Percentiles rank a stretch among this genome's conserved stretches.
phyloP scores from a whole-genome alignment of 2,113 vertebrate genomes.

The Sphyrna mokarran region DNA sequence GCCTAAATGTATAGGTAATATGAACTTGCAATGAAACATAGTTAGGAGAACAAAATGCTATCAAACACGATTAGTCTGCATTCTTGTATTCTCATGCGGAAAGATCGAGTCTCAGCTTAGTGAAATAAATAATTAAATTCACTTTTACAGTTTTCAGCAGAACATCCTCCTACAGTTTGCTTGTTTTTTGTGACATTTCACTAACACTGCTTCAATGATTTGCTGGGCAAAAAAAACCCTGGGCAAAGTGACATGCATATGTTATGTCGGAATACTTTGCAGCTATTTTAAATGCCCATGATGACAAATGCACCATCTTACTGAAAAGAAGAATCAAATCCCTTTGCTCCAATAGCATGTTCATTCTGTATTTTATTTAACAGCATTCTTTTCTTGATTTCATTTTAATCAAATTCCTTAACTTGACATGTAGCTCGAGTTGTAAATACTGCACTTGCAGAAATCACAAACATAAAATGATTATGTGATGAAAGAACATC shows the following conservation, averaged over 20 bases:
- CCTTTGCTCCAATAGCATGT: conserved; percentile 12
- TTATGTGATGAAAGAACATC: conserved; percentile 5
- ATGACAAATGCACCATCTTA: background rate
- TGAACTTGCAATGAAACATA: background rate
- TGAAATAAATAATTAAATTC: conserved; percentile 24
- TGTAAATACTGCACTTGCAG: background rate
- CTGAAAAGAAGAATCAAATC: background rate
- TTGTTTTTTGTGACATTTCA: background rate
- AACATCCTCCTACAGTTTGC: background rate
- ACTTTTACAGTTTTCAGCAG: background rate
- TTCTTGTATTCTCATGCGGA: background rate
- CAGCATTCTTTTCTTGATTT: background rate
- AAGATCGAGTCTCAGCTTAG: background rate
- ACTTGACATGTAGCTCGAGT: background rate
- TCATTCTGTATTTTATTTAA: background rate
- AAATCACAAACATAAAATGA: background rate
- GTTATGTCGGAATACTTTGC: background rate
- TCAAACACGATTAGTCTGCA: background rate
- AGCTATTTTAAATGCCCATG: background rate
- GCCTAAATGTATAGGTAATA: background rate
- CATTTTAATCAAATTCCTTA: conserved; percentile 3
- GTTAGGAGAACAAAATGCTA: background rate
- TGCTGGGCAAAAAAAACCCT: background rate
- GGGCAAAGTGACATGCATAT: background rate
- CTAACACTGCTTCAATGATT: background rate